Conservation (phyloP, 2,113 vertebrate genomes). For the Scopus umbretta region DNA sequence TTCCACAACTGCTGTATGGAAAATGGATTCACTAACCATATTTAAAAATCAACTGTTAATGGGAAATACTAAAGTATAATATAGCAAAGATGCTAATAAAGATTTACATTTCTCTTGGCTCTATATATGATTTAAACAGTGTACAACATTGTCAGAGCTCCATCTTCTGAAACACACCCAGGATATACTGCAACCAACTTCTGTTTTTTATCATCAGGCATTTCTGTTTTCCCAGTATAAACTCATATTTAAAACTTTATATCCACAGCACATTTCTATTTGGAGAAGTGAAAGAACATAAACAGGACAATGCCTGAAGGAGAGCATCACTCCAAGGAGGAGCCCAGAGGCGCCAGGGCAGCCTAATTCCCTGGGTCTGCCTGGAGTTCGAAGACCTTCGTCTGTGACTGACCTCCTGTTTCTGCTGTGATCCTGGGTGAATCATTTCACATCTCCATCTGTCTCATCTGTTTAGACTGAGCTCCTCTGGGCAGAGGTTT, state of each 20-base stretch:
- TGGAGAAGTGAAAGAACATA: background rate
- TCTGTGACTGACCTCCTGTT: background rate
- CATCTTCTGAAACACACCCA: slow-evolving; percentile 3
- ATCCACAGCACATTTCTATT: background rate
- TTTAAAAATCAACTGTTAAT: slow-evolving; percentile 38
- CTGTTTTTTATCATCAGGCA: background rate
- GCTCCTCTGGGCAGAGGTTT: background rate
- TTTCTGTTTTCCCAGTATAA: background rate
- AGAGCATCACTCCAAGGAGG: background rate
- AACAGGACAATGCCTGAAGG: background rate
- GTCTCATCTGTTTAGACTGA: background rate
- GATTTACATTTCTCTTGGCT: slow-evolving; percentile 2
- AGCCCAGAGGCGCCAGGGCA: background rate
- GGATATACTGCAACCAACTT: background rate
- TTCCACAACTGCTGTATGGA: slow-evolving; percentile 19
- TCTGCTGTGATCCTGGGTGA: background rate
- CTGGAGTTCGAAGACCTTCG: background rate
- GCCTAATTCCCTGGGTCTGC: background rate
- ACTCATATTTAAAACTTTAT: background rate
- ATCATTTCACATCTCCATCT: background rate
- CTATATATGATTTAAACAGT: background rate
- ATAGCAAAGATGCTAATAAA: slow-evolving; percentile 35
- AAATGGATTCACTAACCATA: background rate
- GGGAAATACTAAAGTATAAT: slow-evolving; percentile 22
- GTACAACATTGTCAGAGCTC: background rate